Conservation (phyloP, 2,797 vertebrate species). For the Mormyrus hasselquistii region DNA sequence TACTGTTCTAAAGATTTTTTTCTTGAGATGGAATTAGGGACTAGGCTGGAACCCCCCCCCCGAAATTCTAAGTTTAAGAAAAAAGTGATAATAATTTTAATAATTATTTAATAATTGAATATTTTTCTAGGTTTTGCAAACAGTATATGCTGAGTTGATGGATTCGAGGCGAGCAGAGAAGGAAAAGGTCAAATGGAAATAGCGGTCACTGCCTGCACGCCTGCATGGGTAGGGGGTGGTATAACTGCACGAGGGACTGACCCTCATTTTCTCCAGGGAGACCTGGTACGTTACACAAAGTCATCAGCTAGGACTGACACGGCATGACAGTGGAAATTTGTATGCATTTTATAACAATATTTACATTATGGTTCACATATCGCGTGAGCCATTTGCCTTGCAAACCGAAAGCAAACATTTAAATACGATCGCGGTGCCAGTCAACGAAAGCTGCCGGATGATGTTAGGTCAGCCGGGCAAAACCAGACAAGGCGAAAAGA, state of each 20-base stretch:
- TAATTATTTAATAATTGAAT: no score
- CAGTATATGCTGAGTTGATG: conserved; percentile 8
- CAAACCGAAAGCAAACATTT: conserved; percentile 1
- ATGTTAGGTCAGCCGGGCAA: not conserved
- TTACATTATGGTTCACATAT: not conserved
- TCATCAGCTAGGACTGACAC: not conserved
- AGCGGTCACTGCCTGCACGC: not conserved
- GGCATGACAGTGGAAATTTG: not conserved
- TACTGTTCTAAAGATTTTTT: not conserved
- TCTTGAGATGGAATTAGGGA: not conserved
- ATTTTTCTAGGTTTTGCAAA: not conserved
- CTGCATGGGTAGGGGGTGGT: conserved; percentile 5
- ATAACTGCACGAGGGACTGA: not conserved
- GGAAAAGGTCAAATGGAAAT: conserved; percentile 19
- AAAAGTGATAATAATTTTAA: no score
- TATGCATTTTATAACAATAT: not conserved
- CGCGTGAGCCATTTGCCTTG: not conserved
- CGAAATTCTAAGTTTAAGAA: not conserved
- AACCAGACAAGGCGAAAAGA: not conserved
- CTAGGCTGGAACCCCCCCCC: not conserved
- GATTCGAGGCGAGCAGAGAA: conserved; percentile 6
- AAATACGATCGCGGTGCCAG: not conserved
- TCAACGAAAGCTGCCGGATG: not conserved
- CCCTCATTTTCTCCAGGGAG: conserved; percentile 17
- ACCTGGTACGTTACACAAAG: not conserved